These are phyloP conservation scores for Chiroxiphia lanceolata DNA, from an alignment of 2,797 vertebrate species.

Conservation along the genomic window DNA sequence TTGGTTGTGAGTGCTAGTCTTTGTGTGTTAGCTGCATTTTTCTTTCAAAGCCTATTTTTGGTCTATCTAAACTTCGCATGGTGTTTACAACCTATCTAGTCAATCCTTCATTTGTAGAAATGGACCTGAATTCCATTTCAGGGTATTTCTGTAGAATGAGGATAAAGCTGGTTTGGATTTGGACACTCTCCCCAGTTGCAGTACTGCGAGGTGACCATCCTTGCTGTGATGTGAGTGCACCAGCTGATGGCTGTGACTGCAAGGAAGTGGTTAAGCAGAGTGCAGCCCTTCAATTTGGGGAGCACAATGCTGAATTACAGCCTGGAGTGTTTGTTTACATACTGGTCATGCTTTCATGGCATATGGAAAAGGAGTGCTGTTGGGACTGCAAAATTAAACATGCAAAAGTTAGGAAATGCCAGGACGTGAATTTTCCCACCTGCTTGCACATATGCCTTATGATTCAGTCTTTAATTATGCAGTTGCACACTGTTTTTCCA, in stretches of 20 bases:
- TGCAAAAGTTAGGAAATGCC: background rate
- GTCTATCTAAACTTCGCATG: background rate
- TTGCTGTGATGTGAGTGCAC: background rate
- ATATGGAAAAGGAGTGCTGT: background rate
- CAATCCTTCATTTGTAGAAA: background rate
- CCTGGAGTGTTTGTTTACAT: background rate
- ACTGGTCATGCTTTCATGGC: background rate
- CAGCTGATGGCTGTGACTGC: background rate
- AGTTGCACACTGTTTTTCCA: background rate
- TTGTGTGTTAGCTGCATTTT: background rate
- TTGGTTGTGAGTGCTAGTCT: background rate
- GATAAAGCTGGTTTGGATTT: background rate
- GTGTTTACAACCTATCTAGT: background rate
- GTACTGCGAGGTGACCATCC: too few relatives aligned
- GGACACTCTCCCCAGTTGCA: background rate
- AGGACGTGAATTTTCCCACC: background rate
- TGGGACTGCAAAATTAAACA: background rate
- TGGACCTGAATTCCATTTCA: background rate
- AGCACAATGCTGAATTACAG: background rate
- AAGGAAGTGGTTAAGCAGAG: background rate
- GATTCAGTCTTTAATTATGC: conserved; percentile 17
- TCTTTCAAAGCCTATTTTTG: background rate
- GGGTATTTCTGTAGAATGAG: background rate
- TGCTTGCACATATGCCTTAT: background rate
- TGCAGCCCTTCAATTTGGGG: background rate